Evolutionary conservation across 2,113 vertebrate genomes (phyloP), one percentile per base, ranked within the genome.

Genomic region (Carlito syrichta): DNA sequence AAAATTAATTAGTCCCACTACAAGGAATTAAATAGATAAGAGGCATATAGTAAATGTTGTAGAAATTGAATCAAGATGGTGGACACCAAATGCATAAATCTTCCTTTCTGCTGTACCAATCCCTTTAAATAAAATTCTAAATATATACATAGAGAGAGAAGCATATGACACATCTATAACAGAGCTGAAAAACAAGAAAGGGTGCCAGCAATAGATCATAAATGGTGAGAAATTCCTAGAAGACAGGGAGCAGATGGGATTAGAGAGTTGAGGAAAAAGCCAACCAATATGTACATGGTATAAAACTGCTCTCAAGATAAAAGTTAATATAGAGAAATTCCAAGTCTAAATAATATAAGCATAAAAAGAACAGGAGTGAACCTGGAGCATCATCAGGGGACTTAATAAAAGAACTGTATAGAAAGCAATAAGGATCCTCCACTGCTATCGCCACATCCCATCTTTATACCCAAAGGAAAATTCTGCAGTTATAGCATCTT

Each of bases 211-310:
- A 56, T 22, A 96, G 56, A 86, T 62, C 58, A 25, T 5, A 79
- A 77, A 89, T 4, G 60, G 83, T 71, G n/a, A 77, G 79, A 95
- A 69, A 71, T 86, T 86, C 94, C 84, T 63, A 50, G 52, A 94
- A 92, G 85, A 86, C n/a, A 63, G 60, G 17, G 27, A 95, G 27
- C 94, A 97, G 92, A 92, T 94, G 94, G 68, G 23, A 73, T n/a
- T 66, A 78, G 60, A 89, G 60, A 66, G 32, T 52, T 63, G 32
- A 95, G 60, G 45, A 50, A 62, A 86, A 1, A 54, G 77, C 45
- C 45, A 16, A 40, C 35, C 63, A 56, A 73, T 43, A 60, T 16
- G 23, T 20, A 45, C 16, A 52, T 1, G 62, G 58, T 20, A 77
- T 83, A 71, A 83, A 86, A n/a, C 20, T 1, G 8, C 48, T 86